Conservation (phyloP, 1,140 invertebrate species). For the Caerostris extrusa region DNA sequence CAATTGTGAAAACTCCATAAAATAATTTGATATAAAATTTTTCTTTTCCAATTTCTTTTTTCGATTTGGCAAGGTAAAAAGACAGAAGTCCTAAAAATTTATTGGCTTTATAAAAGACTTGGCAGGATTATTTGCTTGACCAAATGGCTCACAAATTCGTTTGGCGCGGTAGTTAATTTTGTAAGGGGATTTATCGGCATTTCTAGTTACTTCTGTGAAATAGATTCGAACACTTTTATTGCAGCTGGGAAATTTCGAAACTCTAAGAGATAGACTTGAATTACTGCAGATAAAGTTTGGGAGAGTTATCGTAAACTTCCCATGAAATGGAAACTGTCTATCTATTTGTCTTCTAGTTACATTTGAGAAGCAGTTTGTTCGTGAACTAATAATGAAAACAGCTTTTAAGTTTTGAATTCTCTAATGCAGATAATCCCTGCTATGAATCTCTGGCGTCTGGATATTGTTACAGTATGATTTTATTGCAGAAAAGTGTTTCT, state of each 20-base stretch:
- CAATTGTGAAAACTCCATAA: neutral
- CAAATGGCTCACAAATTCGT: slow-evolving; percentile 57
- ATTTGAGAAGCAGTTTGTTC: neutral
- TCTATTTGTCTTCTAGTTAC: neutral
- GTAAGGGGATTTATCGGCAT: slow-evolving; percentile 36
- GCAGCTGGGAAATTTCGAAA: slow-evolving; percentile 21
- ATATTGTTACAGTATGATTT: too few species aligned
- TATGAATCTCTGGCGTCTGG: too few species aligned
- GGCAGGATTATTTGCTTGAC: slow-evolving; percentile 30
- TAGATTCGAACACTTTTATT: slow-evolving; percentile 50
- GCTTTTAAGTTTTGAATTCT: neutral
- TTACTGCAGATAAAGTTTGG: slow-evolving; percentile 9
- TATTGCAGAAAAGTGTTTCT: too few species aligned
- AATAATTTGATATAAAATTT: neutral
- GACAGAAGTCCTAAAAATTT: neutral
- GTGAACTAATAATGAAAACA: neutral
- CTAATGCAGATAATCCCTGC: neutral
- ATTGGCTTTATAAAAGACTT: slow-evolving; percentile 18
- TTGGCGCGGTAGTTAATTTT: slow-evolving; percentile 58
- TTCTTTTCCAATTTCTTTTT: neutral
- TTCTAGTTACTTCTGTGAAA: slow-evolving; percentile 48
- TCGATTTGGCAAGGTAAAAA: neutral
- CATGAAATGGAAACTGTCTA: neutral
- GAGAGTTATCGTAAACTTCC: neutral
- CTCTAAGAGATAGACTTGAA: slow-evolving; percentile 10